phyloP scores from a whole-genome alignment of 2,888 invertebrate species.

The Ditula angustiorana region DNA sequence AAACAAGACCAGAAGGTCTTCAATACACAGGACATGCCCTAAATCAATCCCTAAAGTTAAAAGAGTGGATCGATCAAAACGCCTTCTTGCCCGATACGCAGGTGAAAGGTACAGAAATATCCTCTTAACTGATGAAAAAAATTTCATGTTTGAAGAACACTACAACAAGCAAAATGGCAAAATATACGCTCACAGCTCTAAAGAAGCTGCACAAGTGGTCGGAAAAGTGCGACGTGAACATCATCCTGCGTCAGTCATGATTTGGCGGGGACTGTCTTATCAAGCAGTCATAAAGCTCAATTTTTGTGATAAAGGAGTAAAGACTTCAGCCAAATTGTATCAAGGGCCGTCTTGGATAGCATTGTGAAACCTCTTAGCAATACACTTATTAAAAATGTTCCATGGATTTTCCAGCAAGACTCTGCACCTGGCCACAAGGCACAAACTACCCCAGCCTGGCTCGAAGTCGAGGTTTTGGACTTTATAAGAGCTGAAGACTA shows the following conservation, averaged over 20 bases:
- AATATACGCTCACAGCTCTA: conserved; percentile 13
- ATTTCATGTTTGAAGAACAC: conserved; percentile 23
- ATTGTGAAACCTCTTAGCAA: conserved; percentile 27
- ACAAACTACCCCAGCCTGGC: not conserved
- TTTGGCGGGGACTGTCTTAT: conserved; percentile 7
- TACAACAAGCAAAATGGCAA: conserved; percentile 18
- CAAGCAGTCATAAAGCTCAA: conserved; percentile 10
- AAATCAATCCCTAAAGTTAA: conserved; percentile 32
- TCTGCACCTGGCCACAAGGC: not conserved
- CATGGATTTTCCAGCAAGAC: not conserved
- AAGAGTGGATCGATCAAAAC: conserved; percentile 23
- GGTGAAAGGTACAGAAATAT: conserved; percentile 10
- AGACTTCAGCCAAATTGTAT: conserved; percentile 28
- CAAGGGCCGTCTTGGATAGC: conserved; percentile 22
- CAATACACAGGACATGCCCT: conserved; percentile 38
- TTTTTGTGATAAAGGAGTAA: conserved; percentile 28
- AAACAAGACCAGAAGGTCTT: conserved; percentile 39
- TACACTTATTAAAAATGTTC: not conserved
- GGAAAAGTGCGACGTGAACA: conserved; percentile 2
- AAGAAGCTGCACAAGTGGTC: conserved; percentile 6
- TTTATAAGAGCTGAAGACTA: conserved; percentile 10
- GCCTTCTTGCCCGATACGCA: conserved; percentile 10
- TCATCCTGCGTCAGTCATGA: not conserved
- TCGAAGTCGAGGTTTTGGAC: not conserved
- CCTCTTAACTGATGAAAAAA: not conserved